Percentiles rank a stretch among this genome's conserved stretches.
Conservation (phyloP, 2,888 invertebrate genomes). For the Yponomeuta evonymella region DNA sequence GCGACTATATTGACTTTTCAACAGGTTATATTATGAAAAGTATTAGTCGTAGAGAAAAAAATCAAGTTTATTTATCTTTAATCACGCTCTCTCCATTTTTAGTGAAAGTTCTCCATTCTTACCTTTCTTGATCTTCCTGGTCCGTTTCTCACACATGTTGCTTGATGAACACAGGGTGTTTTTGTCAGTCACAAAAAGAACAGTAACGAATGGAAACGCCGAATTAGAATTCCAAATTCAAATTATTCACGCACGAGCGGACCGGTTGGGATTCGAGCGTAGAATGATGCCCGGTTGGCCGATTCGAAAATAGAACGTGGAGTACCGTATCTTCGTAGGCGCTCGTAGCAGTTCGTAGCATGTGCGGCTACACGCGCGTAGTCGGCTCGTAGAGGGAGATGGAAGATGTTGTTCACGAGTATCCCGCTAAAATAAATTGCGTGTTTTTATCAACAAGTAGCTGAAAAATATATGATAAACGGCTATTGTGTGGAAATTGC, state of each 20-base stretch:
- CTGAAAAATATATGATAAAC: neutral
- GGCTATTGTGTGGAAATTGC: too few relatives aligned
- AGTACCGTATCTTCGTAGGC: neutral
- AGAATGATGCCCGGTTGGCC: neutral
- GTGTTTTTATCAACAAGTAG: neutral
- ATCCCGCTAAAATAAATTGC: neutral
- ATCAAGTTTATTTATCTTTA: too few relatives aligned
- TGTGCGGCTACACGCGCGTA: slow-evolving; percentile 7
- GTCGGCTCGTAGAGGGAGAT: slow-evolving; percentile 13
- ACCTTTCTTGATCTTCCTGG: slow-evolving; percentile 18
- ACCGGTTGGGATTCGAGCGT: neutral
- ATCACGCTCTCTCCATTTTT: too few relatives aligned
- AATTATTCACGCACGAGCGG: neutral
- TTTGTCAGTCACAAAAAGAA: neutral
- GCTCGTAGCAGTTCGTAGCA: slow-evolving; percentile 8
- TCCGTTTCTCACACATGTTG: slow-evolving; percentile 19
- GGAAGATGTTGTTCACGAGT: neutral
- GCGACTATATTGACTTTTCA: too few relatives aligned
- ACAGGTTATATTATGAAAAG: too few relatives aligned
- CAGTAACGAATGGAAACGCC: neutral
- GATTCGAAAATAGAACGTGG: slow-evolving; percentile 12
- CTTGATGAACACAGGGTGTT: neutral
- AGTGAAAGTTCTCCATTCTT: neutral
- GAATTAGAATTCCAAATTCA: neutral
- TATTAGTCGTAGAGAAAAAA: too few relatives aligned